phyloP scores from a whole-genome alignment of 2,888 invertebrate genomes.

The Orgyia antiqua region DNA sequence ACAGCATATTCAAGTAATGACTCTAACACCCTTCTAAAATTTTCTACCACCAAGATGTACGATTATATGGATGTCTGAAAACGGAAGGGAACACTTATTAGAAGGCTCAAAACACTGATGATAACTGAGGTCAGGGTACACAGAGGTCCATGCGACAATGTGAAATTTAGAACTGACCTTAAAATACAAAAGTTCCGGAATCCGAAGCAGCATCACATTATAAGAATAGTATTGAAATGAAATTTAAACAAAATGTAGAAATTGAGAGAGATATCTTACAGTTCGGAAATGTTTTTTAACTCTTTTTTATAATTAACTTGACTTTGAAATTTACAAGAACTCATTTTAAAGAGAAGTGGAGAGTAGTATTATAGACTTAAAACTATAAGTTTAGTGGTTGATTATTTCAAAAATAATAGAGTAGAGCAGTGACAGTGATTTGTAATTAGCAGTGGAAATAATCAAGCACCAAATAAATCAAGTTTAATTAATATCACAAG shows the following conservation, averaged over 20 bases:
- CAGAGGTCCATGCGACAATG: constrained; percentile 58
- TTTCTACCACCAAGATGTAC: constrained; percentile 30
- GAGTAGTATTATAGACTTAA: constrained; percentile 23
- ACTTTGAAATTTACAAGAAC: constrained; percentile 15
- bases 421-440: constrained; percentile 7
- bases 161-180: constrained; percentile 68
- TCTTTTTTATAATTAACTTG: constrained; percentile 5
- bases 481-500: constrained; percentile 21
- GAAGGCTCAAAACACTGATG: constrained; percentile 12
- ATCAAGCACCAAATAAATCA: constrained; percentile 37
- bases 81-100: constrained; percentile 25
- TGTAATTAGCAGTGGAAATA: constrained; percentile 30
- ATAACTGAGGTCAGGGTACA: constrained; percentile 41
- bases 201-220: constrained; percentile 76
- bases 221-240: constrained; percentile 62
- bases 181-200: constrained; percentile 66
- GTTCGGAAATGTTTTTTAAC: constrained; percentile 7
- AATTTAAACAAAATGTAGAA: constrained; percentile 38
- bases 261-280: constrained; percentile 18
- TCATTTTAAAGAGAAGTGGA: constrained; percentile 17
- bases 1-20: constrained; percentile 29
- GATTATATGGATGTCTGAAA: constrained; percentile 7
- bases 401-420: constrained; percentile 32
- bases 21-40: constrained; percentile 7
- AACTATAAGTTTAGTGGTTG: constrained; percentile 34